These are phyloP conservation scores for Rhynchotus rufescens DNA, from an alignment of 2,797 vertebrate genomes.

Conservation along the genomic window DNA sequence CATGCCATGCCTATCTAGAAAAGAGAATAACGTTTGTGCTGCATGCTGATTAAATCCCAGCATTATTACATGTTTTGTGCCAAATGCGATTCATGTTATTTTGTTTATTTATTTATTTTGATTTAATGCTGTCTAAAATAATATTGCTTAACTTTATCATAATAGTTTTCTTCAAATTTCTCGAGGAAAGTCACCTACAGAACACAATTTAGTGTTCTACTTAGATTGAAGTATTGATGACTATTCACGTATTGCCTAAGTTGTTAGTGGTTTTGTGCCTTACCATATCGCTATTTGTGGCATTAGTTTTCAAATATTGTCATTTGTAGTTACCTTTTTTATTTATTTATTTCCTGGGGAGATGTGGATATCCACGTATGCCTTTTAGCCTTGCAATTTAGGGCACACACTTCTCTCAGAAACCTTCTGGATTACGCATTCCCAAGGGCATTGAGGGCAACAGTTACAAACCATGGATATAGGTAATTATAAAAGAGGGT, in stretches of 20 bases:
- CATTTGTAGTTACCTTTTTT: neutral
- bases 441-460: neutral
- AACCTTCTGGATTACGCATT: neutral
- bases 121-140: neutral
- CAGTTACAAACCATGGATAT: fast-evolving
- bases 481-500: neutral
- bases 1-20: neutral
- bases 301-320: neutral
- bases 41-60: neutral
- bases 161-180: neutral
- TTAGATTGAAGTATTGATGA: neutral
- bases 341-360: neutral
- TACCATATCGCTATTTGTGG: neutral
- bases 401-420: neutral
- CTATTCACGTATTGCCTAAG: neutral
- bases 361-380: fast-evolving
- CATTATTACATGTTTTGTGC: neutral
- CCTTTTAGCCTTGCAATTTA: neutral
- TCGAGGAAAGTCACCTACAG: neutral
- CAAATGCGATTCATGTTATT: neutral
- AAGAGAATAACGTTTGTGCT: neutral
- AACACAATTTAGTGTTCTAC: neutral
- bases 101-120: neutral
- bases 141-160: neutral
- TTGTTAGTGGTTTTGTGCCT: neutral